Evolutionary conservation across 2,888 invertebrate genomes (phyloP).

Genomic region (Callosobruchus maculatus): DNA sequence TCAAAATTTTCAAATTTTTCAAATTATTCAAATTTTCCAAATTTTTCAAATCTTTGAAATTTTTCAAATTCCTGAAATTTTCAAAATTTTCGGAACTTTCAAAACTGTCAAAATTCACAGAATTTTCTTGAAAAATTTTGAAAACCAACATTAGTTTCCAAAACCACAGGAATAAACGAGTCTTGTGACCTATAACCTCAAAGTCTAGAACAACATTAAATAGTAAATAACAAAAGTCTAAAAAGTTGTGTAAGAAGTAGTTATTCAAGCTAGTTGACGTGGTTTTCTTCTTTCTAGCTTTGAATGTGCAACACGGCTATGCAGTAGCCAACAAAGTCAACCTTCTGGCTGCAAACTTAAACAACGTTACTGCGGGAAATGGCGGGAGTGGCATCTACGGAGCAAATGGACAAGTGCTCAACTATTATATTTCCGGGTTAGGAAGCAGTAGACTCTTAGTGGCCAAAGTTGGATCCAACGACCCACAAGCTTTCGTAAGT

Average conservation of each 20-base stretch:
- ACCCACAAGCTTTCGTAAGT: not conserved
- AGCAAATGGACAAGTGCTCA: conserved; percentile 23
- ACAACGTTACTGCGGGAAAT: conserved; percentile 19
- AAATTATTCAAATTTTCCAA: too few relatives aligned
- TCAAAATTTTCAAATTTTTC: too few relatives aligned
- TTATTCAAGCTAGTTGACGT: conserved; percentile 8
- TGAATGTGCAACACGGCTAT: conserved; percentile 30
- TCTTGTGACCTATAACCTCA: too few relatives aligned
- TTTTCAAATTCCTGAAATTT: too few relatives aligned
- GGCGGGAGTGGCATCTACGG: conserved; percentile 33
- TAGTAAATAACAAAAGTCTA: too few relatives aligned
- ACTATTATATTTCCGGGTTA: conserved; percentile 20
- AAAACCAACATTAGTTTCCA: too few relatives aligned
- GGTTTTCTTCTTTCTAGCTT: conserved; percentile 22
- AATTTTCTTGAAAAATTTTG: too few relatives aligned
- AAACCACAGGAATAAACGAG: too few relatives aligned
- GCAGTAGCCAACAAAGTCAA: conserved; percentile 31
- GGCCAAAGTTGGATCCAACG: conserved; percentile 2
- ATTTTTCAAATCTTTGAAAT: too few relatives aligned
- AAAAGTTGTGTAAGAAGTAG: conserved; percentile 27
- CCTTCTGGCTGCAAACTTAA: conserved; percentile 30
- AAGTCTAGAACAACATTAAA: too few relatives aligned
- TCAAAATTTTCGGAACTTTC: too few relatives aligned
- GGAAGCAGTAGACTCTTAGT: conserved; percentile 18
- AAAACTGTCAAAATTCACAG: too few relatives aligned